Evolutionary conservation across 2,113 vertebrate genomes (phyloP), one percentile per base, ranked within the genome.

Genomic region (Myrmecophaga tridactyla): DNA sequence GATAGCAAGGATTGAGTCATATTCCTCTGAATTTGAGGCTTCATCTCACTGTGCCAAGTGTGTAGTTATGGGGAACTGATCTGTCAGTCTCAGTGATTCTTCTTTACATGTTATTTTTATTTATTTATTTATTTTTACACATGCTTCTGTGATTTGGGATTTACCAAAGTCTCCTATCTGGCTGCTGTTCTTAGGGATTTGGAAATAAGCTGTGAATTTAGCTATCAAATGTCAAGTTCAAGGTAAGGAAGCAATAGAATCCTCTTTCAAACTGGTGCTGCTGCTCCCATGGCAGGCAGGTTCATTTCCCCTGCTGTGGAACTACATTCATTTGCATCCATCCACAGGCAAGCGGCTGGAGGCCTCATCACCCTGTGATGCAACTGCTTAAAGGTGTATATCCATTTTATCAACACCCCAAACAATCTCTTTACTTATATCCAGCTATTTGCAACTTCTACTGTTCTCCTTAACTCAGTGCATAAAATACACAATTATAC

Each of bases 51-150:
- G 43, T 0, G n/a, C 18, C 0, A 43, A 41, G 69, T 27, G 13
- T 1, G 3, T 3, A 20, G 13, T 0, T 63, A 29, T 4, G 1
- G 43, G 11, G 20, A 2, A 34, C 43, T 31, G 15, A 13, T 34
- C 36, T 17, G 3, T 53, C 39, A 56, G 36, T 27, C 1, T 6
- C 11, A 8, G 12, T 0, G 0, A n/a, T 9, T 39, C 18, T 8
- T 53, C 34, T n/a, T 15, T 1, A 21, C 1, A 4, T 9, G 43
- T 62, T 89, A 56, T 56, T 53, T 53, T 53, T 53, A n/a, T n/a
- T n/a, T n/a, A n/a, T n/a, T n/a, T n/a, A n/a, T n/a, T n/a, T n/a
- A n/a, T n/a, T n/a, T 21, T 46, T 4, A 43, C 1, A 31, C 25
- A 18, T 1, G 20, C 4, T 43, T 65, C 77, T 82, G 15, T 5